Evolutionary conservation across 2,797 vertebrate genomes (phyloP).

Genomic region (Gymnodraco acuticeps): DNA sequence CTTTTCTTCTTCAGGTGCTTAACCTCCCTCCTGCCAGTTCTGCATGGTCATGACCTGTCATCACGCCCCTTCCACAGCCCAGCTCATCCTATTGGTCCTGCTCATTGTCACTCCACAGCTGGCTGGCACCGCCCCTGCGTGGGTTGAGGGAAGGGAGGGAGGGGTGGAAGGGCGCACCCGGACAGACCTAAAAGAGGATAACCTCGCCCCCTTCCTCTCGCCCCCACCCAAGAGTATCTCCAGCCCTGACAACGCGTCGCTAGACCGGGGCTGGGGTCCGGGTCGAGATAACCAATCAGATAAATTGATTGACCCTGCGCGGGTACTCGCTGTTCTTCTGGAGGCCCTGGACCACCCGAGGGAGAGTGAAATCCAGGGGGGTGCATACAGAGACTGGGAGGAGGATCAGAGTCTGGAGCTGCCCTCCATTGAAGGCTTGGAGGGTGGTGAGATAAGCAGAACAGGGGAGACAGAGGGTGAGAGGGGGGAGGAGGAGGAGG

Average conservation of each 20-base stretch:
- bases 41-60: constrained; percentile 90
- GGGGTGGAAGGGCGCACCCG: constrained; percentile 80
- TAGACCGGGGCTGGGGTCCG: constrained; percentile 67
- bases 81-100: constrained; percentile 86
- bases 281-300: constrained; percentile 78
- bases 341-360: constrained; percentile 84
- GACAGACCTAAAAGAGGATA: constrained; percentile 78
- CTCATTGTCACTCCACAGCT: constrained; percentile 84
- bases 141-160: constrained; percentile 76
- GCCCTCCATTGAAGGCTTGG: constrained; percentile 54
- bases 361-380: constrained; percentile 54
- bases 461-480: constrained; percentile 58
- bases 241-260: constrained; percentile 56
- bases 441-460: constrained; percentile 72
- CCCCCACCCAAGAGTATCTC: constrained; percentile 63
- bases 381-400: constrained; percentile 62
- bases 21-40: constrained; percentile 85
- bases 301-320: constrained; percentile 80
- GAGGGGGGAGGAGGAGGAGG: constrained; percentile 37
- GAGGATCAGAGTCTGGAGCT: constrained; percentile 64
- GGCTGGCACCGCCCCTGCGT: constrained; percentile 80
- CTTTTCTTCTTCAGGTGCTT: constrained; percentile 81
- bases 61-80: constrained; percentile 83
- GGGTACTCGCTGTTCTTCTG: constrained; percentile 87
- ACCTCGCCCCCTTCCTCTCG: constrained; percentile 68